Percentiles rank a stretch among this genome's conserved stretches.
Evolutionary conservation across 2,888 invertebrate genomes (phyloP).

Genomic region (Ornithoptera priamus): DNA sequence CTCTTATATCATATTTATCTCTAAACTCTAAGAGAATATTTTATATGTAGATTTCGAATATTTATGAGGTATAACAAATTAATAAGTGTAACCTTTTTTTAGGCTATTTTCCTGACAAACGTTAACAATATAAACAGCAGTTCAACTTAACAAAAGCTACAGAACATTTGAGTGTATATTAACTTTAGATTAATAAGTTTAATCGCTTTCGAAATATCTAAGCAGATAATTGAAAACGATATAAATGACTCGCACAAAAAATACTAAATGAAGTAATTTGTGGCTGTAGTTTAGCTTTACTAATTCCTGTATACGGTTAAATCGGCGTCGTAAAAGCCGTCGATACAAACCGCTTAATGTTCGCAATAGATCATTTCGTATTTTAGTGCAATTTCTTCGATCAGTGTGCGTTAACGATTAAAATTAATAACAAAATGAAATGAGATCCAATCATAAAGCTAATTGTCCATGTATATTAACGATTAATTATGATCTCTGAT

Average conservation of each 20-base stretch:
- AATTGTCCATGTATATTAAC: background rate
- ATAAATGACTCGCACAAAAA: background rate
- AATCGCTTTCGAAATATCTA: no score
- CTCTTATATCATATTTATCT: no score
- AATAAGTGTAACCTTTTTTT: no score
- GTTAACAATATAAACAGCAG: no score
- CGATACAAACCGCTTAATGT: constrained; percentile 1
- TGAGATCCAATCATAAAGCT: background rate
- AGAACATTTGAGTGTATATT: no score
- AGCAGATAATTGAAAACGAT: background rate
- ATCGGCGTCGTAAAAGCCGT: background rate
- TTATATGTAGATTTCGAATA: no score
- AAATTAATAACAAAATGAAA: background rate
- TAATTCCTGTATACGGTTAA: background rate
- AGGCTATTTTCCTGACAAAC: no score
- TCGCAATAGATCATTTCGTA: background rate
- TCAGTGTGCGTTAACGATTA: background rate
- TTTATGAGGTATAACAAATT: no score
- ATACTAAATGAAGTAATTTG: background rate
- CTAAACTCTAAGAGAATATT: no score
- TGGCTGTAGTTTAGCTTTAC: background rate
- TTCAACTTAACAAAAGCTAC: no score
- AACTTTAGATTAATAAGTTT: no score
- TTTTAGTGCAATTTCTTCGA: background rate
- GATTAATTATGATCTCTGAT: background rate